A percentile compares a stretch with the other conserved stretches of the same genome.
Conservation (phyloP, 2,797 vertebrate species). For the Aulostomus chinensis region DNA sequence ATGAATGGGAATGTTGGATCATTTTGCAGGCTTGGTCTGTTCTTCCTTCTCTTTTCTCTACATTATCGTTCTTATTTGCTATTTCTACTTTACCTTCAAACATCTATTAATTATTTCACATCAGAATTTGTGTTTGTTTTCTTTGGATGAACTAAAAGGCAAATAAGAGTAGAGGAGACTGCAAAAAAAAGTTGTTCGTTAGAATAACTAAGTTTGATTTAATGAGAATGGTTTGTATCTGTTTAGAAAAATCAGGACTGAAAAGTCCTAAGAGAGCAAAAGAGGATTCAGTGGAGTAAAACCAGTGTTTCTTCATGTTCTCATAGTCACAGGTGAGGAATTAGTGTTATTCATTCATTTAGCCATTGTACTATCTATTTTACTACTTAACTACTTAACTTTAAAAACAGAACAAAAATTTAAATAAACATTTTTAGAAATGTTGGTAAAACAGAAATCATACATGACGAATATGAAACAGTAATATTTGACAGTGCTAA, state of each 20-base stretch:
- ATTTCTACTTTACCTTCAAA: too few relatives aligned
- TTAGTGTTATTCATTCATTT: constrained; percentile 32
- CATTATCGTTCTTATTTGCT: too few relatives aligned
- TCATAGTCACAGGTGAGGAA: constrained; percentile 16
- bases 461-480: constrained; percentile 39
- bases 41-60: too few relatives aligned
- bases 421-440: constrained; percentile 60
- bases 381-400: constrained; percentile 51
- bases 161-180: too few relatives aligned
- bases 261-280: background rate
- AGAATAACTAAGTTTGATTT: background rate
- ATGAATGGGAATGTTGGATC: background rate
- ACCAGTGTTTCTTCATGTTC: constrained; percentile 11
- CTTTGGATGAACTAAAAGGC: background rate
- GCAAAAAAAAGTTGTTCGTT: background rate
- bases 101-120: too few relatives aligned
- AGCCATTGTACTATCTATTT: constrained; percentile 55
- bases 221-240: constrained; percentile 1
- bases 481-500: constrained; percentile 61
- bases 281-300: constrained; percentile 9
- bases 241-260: background rate
- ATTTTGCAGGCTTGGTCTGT: background rate
- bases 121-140: background rate
- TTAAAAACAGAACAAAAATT: constrained; percentile 31
- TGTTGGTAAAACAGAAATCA: constrained; percentile 41